Base-by-base conservation (phyloP, 2,797 vertebrate species). In the Acrocephalus scirpaceus region DNA sequence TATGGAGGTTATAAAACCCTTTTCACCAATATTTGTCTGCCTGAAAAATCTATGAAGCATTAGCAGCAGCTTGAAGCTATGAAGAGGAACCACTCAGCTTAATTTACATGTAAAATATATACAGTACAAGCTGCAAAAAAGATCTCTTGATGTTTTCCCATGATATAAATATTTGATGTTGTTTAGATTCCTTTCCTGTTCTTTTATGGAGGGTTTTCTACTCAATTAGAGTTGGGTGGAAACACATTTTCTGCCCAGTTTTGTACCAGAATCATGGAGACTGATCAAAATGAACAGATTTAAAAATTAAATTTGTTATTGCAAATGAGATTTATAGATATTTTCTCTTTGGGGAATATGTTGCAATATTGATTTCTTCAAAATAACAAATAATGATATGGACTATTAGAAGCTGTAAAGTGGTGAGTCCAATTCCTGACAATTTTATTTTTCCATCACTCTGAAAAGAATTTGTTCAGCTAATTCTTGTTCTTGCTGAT, bases 131-230 rank as follows among this genome's bases (percentile, higher is more conserved):
- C 84, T 7, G 38, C 89, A 80, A 75, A 93, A 90, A 90, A 90
- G 95, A 91, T 94, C 44, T 60, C 94, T 87, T 91, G 79, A 94
- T 96, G 88, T 93, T 91, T 96, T 94, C 94, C 95, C 92, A 83
- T 60, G 57, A 92, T 95, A 92, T 97, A 95, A 97, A 95, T 97
- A 96, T 97, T 97, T 98, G 86, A 97, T 97, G 91, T 71, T 97
- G 92, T 97, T 97, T 96, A 92, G 80, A 50, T 97, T 93, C 94
- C 57, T 93, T 93, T 87, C 65, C 83, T 93, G 42, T 94, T 83
- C 93, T 96, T 92, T 94, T 51, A 15, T 77, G 70, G 72, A 96
- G 65, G 18, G 16, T 87, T 90, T 88, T 96, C 92, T 86, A 69
- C 77, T 96, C 84, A 97, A 88, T 94, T 95, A 62, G 72, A 79